phyloP scores from a whole-genome alignment of 2,797 vertebrate species.

The Phrynocephalus forsythii region DNA sequence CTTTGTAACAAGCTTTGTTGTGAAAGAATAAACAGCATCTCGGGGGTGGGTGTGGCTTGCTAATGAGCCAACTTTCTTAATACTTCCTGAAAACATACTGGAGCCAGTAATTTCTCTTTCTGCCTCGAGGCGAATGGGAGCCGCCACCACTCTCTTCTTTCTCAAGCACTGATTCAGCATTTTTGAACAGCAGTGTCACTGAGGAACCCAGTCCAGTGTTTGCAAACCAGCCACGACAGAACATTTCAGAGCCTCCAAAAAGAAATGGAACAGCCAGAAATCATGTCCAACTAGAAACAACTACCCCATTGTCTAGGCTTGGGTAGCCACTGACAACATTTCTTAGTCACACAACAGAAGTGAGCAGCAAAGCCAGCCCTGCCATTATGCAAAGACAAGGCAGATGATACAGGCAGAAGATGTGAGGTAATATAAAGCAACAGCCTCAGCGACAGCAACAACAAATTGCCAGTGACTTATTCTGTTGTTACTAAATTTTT shows the following conservation, averaged over 20 bases:
- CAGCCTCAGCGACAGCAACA: too few relatives aligned
- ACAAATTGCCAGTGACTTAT: too few relatives aligned
- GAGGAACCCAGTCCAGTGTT: background rate
- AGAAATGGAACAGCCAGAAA: conserved; percentile 10
- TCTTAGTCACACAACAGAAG: background rate
- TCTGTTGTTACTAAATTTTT: too few relatives aligned
- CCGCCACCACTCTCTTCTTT: background rate
- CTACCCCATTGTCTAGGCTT: conserved; percentile 59
- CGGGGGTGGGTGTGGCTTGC: too few relatives aligned
- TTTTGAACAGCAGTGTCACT: accelerated
- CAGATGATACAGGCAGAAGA: too few relatives aligned
- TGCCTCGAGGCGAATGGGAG: background rate
- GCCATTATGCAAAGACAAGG: too few relatives aligned
- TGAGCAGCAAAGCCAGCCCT: background rate
- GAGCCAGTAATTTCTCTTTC: background rate
- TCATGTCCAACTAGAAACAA: conserved; percentile 61
- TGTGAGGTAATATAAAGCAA: too few relatives aligned
- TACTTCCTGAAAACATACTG: background rate
- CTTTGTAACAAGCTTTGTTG: background rate
- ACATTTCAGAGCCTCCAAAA: background rate
- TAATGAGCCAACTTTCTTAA: background rate
- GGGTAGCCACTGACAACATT: background rate
- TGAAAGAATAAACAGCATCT: background rate
- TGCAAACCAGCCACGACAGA: background rate
- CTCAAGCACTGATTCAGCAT: background rate